Evolutionary conservation across 2,888 invertebrate species (phyloP).

Genomic region (Erebia epiphron): DNA sequence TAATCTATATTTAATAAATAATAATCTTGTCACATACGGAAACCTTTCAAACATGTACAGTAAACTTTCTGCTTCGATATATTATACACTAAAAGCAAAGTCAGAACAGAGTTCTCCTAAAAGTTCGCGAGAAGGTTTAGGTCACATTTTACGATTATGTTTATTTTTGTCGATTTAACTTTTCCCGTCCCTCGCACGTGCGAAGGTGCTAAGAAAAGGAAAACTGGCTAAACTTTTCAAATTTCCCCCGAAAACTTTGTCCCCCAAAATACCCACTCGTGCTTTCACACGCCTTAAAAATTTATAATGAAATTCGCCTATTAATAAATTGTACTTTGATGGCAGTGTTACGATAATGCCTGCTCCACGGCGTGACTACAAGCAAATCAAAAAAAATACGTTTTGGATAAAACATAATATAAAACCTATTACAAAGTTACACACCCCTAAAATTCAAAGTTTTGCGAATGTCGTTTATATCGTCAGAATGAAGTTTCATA

Average conservation of each 20-base stretch:
- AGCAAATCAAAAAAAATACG: constrained; percentile 17
- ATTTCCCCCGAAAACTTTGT: constrained; percentile 44
- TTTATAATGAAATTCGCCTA: constrained; percentile 47
- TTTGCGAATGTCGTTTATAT: too few species aligned
- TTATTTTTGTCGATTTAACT: constrained; percentile 41
- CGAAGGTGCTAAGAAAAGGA: constrained; percentile 41
- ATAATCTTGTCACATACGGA: neutral
- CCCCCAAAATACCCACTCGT: constrained; percentile 42
- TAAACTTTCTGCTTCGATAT: constrained; percentile 32
- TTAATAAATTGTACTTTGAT: constrained; percentile 50
- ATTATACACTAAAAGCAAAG: constrained; percentile 22
- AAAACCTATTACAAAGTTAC: too few species aligned
- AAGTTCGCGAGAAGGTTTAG: constrained; percentile 22
- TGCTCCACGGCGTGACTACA: constrained; percentile 33
- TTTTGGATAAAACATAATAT: neutral
- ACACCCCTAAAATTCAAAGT: too few species aligned
- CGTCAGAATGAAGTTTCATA: too few species aligned
- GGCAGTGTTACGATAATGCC: constrained; percentile 47
- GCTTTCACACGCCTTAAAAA: constrained; percentile 44
- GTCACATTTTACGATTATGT: constrained; percentile 41
- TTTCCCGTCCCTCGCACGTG: constrained; percentile 44
- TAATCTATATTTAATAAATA: neutral
- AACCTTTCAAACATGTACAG: neutral
- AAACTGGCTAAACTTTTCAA: constrained; percentile 48
- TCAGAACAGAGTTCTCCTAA: constrained; percentile 10